A percentile compares a stretch with the other conserved stretches of the same genome.
Evolutionary conservation across 2,113 vertebrate genomes (phyloP).

Genomic region (Podocnemis expansa): DNA sequence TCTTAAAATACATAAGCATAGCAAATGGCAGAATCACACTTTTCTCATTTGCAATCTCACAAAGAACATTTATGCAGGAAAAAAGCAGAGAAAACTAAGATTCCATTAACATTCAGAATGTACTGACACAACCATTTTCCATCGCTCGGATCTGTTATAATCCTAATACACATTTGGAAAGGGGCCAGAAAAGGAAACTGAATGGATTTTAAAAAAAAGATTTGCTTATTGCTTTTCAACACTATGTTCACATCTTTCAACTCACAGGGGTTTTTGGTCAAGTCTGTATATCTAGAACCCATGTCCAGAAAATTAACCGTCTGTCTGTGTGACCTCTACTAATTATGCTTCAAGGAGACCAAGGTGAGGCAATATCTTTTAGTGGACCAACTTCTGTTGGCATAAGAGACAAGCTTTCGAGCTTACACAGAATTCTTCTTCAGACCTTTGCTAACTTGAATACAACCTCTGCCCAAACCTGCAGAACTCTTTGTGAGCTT

Average conservation of each 20-base stretch:
- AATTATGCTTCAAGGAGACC: neutral
- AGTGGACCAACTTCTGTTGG: neutral
- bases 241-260: neutral
- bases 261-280: neutral
- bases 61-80: slow-evolving; percentile 35
- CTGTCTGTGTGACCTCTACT: neutral
- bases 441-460: neutral
- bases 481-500: no score
- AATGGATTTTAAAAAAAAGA: neutral
- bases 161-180: slow-evolving; percentile 46
- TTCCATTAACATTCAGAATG: slow-evolving; percentile 59
- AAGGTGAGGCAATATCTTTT: neutral
- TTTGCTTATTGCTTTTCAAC: neutral
- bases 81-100: slow-evolving; percentile 39
- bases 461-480: no score
- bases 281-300: neutral
- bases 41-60: slow-evolving; percentile 33
- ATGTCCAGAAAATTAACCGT: neutral
- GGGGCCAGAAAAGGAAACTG: neutral
- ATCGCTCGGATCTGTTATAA: slow-evolving; percentile 48
- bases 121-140: slow-evolving; percentile 25
- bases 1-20: slow-evolving; percentile 50
- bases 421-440: neutral
- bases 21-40: slow-evolving; percentile 32
- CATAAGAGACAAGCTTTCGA: neutral